Evolutionary conservation across 2,113 vertebrate species (phyloP), one percentile per base, ranked within the genome.

Genomic region (Lathamus discolor): DNA sequence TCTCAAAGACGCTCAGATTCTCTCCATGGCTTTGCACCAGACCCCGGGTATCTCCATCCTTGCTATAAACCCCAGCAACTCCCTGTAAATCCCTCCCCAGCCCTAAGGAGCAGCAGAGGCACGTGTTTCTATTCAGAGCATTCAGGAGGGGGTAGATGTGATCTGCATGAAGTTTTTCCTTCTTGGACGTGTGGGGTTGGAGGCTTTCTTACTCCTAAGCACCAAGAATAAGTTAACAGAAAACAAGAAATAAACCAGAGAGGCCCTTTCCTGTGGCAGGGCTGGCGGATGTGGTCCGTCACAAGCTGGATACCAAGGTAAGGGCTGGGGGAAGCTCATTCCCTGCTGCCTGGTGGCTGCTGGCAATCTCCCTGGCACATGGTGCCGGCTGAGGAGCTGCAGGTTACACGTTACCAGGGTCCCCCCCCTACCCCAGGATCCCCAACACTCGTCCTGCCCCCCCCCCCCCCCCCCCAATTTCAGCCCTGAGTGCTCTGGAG

Each of bases 231-330:
- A 44, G 57, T 29, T 20, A 37, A n/a, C 4, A 6, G 6, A 41
- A 52, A 35, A 33, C 27, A 49, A 68, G 61, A 62, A 68, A 17
- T 9, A 11, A 31, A 48, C 16, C 5, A 51, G 57, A 66, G 72
- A 25, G 25, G 31, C 43, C 25, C 29, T 24, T 78, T 72, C 24
- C 79, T 16, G 4, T 3, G 7, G 51, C 61, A n/a, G 19, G 22
- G 80, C 0, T 1, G 24, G 39, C n/a, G 39, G 37, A 37, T 12
- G 39, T 1, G 10, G 18, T 18, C 2, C 1, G 31, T 17, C 37
- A 22, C 77, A n/a, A n/a, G 27, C 10, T 2, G 35, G 54, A 17
- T 27, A 43, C 35, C 35, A 12, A n/a, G 43, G 55, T 1, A 9
- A 12, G 20, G 41, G 70, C 49, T 7, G 23, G 7, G 44, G 59